A percentile compares a stretch with the other conserved stretches of the same genome.
Evolutionary conservation across 2,113 vertebrate species (phyloP).

Genomic region (Clarias macrocephalus): DNA sequence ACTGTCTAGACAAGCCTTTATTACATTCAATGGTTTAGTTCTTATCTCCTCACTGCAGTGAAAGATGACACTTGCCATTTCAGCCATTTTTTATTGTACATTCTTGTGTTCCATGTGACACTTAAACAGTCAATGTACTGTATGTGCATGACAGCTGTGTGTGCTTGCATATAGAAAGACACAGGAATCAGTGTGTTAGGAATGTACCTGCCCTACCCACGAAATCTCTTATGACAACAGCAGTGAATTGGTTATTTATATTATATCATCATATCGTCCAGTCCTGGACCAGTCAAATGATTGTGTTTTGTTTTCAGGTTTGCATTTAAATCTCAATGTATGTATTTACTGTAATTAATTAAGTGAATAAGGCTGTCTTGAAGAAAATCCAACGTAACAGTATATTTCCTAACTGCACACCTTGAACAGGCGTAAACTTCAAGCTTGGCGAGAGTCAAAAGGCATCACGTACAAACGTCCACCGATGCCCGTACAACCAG

Average conservation of each 20-base stretch:
- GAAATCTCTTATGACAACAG: neutral
- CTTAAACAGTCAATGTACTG: neutral
- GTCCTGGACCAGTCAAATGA: neutral
- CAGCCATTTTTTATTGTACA: neutral
- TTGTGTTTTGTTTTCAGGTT: neutral
- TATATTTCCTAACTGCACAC: neutral
- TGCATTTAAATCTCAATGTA: neutral
- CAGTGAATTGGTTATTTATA: neutral
- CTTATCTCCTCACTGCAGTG: neutral
- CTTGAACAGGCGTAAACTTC: constrained; percentile 78
- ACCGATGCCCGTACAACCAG: constrained; percentile 73
- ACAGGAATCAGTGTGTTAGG: neutral
- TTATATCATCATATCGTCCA: neutral
- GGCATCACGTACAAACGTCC: constrained; percentile 90
- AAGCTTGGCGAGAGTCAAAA: constrained; percentile 84
- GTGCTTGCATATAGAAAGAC: neutral
- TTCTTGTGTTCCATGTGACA: neutral
- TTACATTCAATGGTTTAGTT: neutral
- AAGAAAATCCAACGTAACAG: neutral
- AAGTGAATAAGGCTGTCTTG: neutral
- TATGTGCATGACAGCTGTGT: neutral
- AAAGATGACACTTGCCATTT: neutral
- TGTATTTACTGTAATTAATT: neutral
- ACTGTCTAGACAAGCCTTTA: neutral
- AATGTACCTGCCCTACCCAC: neutral